Base-by-base conservation (phyloP, 2,888 invertebrate species). In the Sialis fuliginosa region DNA sequence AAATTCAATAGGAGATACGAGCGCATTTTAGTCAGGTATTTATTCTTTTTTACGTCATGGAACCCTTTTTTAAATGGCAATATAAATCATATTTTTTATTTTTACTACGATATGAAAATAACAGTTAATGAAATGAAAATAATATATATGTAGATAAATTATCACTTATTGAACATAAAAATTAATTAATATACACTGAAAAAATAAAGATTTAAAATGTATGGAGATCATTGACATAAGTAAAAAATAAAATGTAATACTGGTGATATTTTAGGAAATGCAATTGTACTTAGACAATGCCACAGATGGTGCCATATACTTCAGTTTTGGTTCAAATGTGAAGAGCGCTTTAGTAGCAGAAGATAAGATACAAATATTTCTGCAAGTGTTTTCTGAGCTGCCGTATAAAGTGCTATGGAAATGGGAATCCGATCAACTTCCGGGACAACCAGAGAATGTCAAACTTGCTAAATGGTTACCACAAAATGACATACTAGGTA, bases 301-400 rank as follows among this genome's bases (percentile, higher is more conserved):
- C 12, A 44, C 51, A 6, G 48, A 56, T 6, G 58, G 59, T 0
- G 54, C 54, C 22, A 51, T 60, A 37, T 55, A 53, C 46, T 56
- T 59, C 48, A 59, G 57, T 45, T 49, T 60, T 32, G 60, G 60
- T 2, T 54, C 58, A 6, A 55, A 55, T 31, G 52, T 57, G 2
- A 50, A 54, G 44, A 53, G 52, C n/a, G 51, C 48, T 8, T 46
- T 49, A 30, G 41, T 58, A 50, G 46, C 57, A 4, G 51, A 52
- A 10, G 48, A 52, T 12, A 54, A 37, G 12, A 37, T 37, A 10
- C n/a, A 37, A 37, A 37, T 37, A 5, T 42, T 47, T 35, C 9
- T 45, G 8, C 5, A 45, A 6, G 32, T n/a, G 9, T 45, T 45
- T 39, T 32, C 13, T 32, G 35, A 40, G 10, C 12, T 45, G 6